Percentiles rank a stretch among this genome's conserved stretches.
phyloP scores from a whole-genome alignment of 2,888 invertebrate genomes.

The Ctenicera cuprea region DNA sequence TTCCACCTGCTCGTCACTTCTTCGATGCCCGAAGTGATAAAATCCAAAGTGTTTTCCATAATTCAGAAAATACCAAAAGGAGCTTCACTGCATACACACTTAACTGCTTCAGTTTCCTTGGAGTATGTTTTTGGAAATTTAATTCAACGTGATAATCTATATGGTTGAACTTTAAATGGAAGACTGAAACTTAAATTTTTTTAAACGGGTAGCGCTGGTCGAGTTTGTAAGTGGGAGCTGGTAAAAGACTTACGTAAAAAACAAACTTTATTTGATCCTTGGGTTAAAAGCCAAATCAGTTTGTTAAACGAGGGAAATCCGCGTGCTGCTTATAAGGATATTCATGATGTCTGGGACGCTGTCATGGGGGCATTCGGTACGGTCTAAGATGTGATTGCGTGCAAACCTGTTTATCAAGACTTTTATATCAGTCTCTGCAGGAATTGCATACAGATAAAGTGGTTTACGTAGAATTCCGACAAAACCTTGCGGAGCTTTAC shows the following conservation, averaged over 20 bases:
- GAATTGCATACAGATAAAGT: slow-evolving; percentile 80
- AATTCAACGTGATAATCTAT: slow-evolving; percentile 78
- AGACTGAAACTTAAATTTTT: slow-evolving; percentile 69
- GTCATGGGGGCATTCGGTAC: slow-evolving; percentile 75
- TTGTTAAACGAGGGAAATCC: slow-evolving; percentile 63
- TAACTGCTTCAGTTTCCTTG: slow-evolving; percentile 78
- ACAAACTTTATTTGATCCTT: slow-evolving; percentile 47
- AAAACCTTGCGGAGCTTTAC: slow-evolving; percentile 75
- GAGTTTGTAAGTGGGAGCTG: slow-evolving; percentile 72
- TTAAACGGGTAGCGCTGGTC: slow-evolving; percentile 60
- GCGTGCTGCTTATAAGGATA: slow-evolving; percentile 63
- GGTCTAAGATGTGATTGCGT: slow-evolving; percentile 74
- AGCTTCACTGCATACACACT: slow-evolving; percentile 81
- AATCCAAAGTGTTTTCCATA: slow-evolving; percentile 79
- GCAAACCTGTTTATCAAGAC: slow-evolving; percentile 75
- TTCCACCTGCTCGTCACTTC: slow-evolving; percentile 79
- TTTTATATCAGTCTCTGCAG: slow-evolving; percentile 74
- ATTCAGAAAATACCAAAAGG: slow-evolving; percentile 84
- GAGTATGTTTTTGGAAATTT: slow-evolving; percentile 78
- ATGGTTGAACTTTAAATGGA: slow-evolving; percentile 69
- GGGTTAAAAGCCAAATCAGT: slow-evolving; percentile 61
- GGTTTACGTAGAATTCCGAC: slow-evolving; percentile 78
- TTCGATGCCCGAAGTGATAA: slow-evolving; percentile 74
- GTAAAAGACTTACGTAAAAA: slow-evolving; percentile 72
- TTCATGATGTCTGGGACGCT: slow-evolving; percentile 73